phyloP scores from a whole-genome alignment of 2,888 invertebrate genomes.

The Cybosia mesomella region DNA sequence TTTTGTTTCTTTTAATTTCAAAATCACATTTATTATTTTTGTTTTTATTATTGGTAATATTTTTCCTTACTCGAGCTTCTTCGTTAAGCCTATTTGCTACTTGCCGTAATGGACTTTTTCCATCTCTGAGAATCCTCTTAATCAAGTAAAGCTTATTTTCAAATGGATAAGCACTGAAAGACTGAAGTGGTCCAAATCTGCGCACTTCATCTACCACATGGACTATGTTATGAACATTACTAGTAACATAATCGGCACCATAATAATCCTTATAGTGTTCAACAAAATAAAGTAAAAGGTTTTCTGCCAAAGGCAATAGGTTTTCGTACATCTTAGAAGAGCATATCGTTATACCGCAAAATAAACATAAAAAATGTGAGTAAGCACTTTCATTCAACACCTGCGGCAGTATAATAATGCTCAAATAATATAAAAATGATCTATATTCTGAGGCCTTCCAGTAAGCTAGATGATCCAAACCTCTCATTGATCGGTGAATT shows the following conservation, averaged over 20 bases:
- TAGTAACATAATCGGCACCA: slow-evolving; percentile 14
- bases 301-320: slow-evolving; percentile 29
- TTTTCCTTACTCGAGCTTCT: not conserved
- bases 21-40: slow-evolving; percentile 5
- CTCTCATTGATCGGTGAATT: not conserved
- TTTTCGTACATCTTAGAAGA: slow-evolving; percentile 25
- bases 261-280: slow-evolving; percentile 20
- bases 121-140: slow-evolving; percentile 28
- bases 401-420: not conserved
- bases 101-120: slow-evolving; percentile 31
- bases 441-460: not conserved
- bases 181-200: slow-evolving; percentile 25
- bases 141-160: slow-evolving; percentile 31
- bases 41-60: not conserved
- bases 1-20: slow-evolving; percentile 5
- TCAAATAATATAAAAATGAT: not conserved
- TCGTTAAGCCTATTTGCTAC: slow-evolving; percentile 27
- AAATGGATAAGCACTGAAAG: slow-evolving; percentile 32
- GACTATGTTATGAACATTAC: slow-evolving; percentile 29
- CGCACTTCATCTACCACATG: slow-evolving; percentile 30
- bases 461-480: not conserved
- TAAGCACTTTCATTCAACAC: not conserved
- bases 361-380: slow-evolving; percentile 14
- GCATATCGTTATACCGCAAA: slow-evolving; percentile 45
- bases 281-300: slow-evolving; percentile 32